Conservation (phyloP, 1,140 invertebrate genomes). For the Campoletis sonorensis region DNA sequence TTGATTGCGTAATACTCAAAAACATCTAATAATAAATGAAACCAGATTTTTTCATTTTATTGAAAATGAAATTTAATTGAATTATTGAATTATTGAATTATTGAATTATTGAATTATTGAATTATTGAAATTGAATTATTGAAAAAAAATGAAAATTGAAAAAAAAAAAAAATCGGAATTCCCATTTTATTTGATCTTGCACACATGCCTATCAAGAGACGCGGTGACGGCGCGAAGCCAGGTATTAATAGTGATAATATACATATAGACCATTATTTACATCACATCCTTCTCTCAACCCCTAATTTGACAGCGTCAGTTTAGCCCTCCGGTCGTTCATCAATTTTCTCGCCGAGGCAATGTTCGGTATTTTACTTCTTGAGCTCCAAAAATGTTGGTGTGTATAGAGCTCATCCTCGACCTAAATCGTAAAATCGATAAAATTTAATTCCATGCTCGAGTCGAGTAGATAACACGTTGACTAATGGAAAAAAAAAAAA, state of each 20-base stretch:
- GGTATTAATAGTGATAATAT: not conserved
- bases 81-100: no score
- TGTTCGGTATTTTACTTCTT: conserved; percentile 14
- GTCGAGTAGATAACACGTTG: not conserved
- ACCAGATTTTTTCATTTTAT: no score
- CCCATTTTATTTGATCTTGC: no score
- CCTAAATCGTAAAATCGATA: conserved; percentile 6
- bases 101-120: no score
- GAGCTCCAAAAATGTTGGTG: not conserved
- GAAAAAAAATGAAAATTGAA: no score
- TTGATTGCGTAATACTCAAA: no score
- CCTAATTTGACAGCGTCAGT: conserved; percentile 26
- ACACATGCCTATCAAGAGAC: no score
- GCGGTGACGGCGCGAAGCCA: no score
- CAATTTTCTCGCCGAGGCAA: conserved; percentile 20
- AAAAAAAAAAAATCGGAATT: no score
- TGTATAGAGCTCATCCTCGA: not conserved
- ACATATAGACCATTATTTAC: not conserved
- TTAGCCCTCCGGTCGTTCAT: not conserved
- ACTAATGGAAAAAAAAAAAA: not conserved
- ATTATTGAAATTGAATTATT: no score
- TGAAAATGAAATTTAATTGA: no score
- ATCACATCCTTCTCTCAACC: not conserved
- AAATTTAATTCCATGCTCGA: not conserved
- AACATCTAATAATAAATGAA: no score